Evolutionary conservation across 2,888 invertebrate genomes (phyloP).

Genomic region (Drosophila fulvimacula): DNA sequence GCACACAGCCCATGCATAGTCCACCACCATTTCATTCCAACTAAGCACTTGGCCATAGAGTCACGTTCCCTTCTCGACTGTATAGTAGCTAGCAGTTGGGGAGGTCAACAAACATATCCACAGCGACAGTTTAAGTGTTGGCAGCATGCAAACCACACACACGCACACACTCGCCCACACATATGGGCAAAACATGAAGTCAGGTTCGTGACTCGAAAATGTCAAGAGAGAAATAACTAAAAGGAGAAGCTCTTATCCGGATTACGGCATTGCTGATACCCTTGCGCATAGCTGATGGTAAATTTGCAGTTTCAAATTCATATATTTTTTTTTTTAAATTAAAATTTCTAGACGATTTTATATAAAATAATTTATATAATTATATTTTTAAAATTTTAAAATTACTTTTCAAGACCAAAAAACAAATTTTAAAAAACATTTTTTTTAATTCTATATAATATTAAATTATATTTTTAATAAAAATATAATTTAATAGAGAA

Average conservation of each 20-base stretch:
- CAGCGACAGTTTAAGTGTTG: conserved; percentile 67
- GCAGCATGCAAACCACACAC: conserved; percentile 63
- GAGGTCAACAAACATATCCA: conserved; percentile 47
- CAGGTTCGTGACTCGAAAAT: conserved; percentile 56
- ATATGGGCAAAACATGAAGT: conserved; percentile 40
- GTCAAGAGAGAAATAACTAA: conserved; percentile 33
- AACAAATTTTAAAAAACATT: too few species aligned
- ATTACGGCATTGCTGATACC: conserved; percentile 4
- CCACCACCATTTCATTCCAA: conserved; percentile 9
- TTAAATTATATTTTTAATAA: too few species aligned
- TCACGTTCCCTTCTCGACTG: conserved; percentile 55
- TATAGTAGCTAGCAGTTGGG: neutral
- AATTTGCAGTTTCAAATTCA: neutral
- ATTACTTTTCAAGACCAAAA: too few species aligned
- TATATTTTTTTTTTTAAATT: neutral
- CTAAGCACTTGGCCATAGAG: conserved; percentile 42
- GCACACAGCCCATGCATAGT: neutral
- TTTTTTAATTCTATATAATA: too few species aligned
- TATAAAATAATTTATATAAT: too few species aligned
- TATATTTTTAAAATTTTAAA: too few species aligned
- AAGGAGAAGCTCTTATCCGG: neutral
- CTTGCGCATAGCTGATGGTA: neutral
- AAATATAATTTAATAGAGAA: neutral
- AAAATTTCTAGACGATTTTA: too few species aligned
- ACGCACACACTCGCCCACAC: conserved; percentile 31